Base-by-base conservation (phyloP, 1,140 invertebrate species). In the Platyscapa corneri region DNA sequence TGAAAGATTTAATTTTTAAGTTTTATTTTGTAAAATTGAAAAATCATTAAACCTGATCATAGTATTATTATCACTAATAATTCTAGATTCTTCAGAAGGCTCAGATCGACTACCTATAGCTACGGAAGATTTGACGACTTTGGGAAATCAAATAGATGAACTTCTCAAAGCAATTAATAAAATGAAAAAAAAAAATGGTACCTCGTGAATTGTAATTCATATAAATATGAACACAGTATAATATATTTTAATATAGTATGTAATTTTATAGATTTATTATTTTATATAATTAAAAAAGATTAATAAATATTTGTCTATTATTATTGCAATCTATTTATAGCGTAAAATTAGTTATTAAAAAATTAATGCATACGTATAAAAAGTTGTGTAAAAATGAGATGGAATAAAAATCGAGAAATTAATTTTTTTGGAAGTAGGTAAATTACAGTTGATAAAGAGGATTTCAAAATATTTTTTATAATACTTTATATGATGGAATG, bases 191-290 rank as follows among this genome's bases (percentile, higher is more conserved):
- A 74, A 74, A 42, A 74, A 74, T 10, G 10, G 27, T 3, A 74
- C 14, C n/a, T 1, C 5, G 8, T 74, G 70, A 74, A 42, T 74
- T 74, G 20, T 27, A n/a, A 34, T 37, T 42, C 0, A 74, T 7
- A 74, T 1, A n/a, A 5, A 74, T n/a, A 74, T 8, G 10, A 42
- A 27, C 18, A 42, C n/a, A 74, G 8, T 27, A 12, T 74, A 42
- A 42, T n/a, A 42, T 42, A 74, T 74, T 42, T 67, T 30, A 32
- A 42, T 23, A 70, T 70, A 34, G 18, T 70, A 42, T 74, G 37
- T 74, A 74, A 74, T 74, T 74, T 42, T 42, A 74, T 42, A 74
- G 70, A 42, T 74, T 42, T 0, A 70, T 70, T 34, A 10, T 74
- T 74, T 74, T 74, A 27, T 20, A 42, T 74, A 6, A 27, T 74